These are phyloP conservation scores for Choloepus didactylus DNA, from an alignment of 2,797 vertebrate species.

Conservation along the genomic window DNA sequence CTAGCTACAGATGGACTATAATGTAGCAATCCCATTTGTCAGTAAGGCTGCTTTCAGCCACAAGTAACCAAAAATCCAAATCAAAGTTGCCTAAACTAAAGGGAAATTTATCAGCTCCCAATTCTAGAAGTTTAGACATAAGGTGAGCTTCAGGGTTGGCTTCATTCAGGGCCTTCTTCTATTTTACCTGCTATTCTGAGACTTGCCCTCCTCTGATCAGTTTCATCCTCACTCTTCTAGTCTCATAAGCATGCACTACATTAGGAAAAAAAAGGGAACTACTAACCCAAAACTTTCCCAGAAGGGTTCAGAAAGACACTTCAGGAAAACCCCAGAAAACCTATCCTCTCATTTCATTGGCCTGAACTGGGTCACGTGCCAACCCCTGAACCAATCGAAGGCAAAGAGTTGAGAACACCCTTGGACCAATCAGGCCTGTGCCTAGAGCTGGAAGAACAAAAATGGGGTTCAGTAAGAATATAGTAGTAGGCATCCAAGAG, in stretches of 20 bases:
- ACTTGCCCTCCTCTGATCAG: background rate
- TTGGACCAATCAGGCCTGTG: background rate
- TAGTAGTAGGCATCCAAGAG: background rate
- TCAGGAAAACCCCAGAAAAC: background rate
- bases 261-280: background rate
- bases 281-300: background rate
- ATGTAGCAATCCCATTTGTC: background rate
- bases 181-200: background rate
- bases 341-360: background rate
- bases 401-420: background rate
- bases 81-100: background rate
- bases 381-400: background rate
- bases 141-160: background rate
- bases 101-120: background rate
- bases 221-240: background rate
- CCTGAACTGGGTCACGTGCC: background rate
- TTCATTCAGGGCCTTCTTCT: background rate
- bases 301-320: background rate
- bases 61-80: background rate
- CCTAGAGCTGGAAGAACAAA: background rate
- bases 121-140: background rate
- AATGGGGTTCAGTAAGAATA: background rate
- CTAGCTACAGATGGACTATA: background rate
- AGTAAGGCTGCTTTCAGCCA: slow-evolving; percentile 1
- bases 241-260: background rate